Base-by-base conservation (phyloP, 2,888 invertebrate genomes). In the Agelastica alni region DNA sequence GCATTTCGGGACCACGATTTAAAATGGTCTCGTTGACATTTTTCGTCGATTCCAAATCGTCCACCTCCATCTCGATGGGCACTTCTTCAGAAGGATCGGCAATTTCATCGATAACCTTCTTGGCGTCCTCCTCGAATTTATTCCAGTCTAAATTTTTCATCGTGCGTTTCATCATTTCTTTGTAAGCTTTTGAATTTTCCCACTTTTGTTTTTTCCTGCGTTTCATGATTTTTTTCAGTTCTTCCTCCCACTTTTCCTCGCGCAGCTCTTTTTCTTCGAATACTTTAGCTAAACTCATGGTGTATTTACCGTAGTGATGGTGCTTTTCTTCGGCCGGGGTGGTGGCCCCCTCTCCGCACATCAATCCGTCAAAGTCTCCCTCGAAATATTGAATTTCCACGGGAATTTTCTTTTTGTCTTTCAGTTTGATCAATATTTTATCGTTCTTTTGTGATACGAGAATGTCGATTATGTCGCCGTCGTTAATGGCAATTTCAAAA, bases 401-500 rank as follows among this genome's bases (percentile, higher is more conserved):
- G 0, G 89, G 86, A n/a, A 90, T 84, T 76, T 86, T 87, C 55
- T 85, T 85, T 12, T 88, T 88, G 66, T 87, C 85, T 71, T 85
- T 87, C 64, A 87, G 79, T 76, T 88, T 85, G 10, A 91, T 81
- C 13, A 89, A 76, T 59, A 89, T 85, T 56, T 86, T 88, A 70
- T 89, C 89, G 46, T 85, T 85, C 70, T 88, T 86, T 67, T 88
- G 86, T 2, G 89, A 88, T 12, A 91, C 78, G 83, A 90, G 84
- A 2, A 91, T 85, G 68, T 89, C 89, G 53, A 85, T 81, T 22
- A 91, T 85, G 64, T 89, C 89, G 47, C 90, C 89, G 65, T 88
- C 87, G 14, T 88, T 79, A 42, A 90, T 86, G 2, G 90, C 89
- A 7, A 85, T 84, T 73, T 91, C 91, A 70, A 90, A 80, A 54